A percentile compares a stretch with the other conserved stretches of the same genome.
These are phyloP conservation scores for Mohoua ochrocephala DNA, from an alignment of 2,113 vertebrate genomes.

Conservation along the genomic window DNA sequence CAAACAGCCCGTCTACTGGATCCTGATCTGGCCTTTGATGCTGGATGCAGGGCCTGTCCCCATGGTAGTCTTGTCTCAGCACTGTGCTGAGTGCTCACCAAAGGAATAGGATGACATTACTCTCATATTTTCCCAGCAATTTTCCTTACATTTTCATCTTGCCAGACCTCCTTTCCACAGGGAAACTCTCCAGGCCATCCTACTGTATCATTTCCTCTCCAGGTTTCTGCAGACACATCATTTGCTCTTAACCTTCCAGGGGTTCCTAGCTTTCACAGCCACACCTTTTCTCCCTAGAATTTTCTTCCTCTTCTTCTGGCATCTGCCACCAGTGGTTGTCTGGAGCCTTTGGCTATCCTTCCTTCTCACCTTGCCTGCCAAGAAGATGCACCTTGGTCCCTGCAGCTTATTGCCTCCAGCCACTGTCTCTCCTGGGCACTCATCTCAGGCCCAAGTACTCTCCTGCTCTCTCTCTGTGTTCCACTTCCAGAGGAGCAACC, in stretches of 20 bases:
- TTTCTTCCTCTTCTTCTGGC: neutral
- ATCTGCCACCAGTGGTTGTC: neutral
- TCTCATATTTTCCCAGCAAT: neutral
- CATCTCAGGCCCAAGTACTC: neutral
- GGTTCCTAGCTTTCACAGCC: neutral
- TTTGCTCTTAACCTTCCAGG: neutral
- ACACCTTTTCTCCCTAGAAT: neutral
- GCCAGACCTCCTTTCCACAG: neutral
- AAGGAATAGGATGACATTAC: neutral
- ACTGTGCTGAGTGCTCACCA: neutral
- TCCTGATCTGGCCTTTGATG: neutral
- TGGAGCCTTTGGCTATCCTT: neutral
- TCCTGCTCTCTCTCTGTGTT: neutral
- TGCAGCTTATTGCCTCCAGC: neutral
- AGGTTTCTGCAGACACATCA: accelerated
- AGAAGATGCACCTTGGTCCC: neutral
- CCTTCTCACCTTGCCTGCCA: neutral
- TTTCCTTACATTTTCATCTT: neutral
- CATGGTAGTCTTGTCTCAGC: neutral
- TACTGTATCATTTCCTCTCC: neutral
- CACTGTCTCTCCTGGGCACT: neutral
- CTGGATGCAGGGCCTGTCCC: neutral
- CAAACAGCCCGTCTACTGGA: neutral
- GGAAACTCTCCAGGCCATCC: neutral
- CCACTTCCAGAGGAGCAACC: neutral